Evolutionary conservation across 2,888 invertebrate genomes (phyloP).

Genomic region (Choreutis nemorana): DNA sequence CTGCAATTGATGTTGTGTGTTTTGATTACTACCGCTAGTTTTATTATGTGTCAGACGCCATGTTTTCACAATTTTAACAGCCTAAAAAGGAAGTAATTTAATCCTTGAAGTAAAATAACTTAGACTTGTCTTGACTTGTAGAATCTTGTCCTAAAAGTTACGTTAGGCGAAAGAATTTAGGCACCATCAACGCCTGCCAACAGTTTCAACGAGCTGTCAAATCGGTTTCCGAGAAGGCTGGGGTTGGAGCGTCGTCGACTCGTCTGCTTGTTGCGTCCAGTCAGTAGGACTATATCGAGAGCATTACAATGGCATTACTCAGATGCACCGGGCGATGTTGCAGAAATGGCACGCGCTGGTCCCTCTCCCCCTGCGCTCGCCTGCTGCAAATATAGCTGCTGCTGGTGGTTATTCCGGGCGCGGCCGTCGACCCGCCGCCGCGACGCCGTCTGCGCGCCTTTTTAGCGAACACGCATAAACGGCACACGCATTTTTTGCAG

Average conservation of each 20-base stretch:
- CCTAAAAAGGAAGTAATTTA: no score
- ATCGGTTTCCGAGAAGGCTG: background rate
- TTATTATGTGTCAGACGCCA: no score
- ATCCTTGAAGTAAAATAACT: no score
- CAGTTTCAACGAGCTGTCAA: no score
- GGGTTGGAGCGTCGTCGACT: constrained; percentile 29
- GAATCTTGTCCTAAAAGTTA: no score
- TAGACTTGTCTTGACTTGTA: no score
- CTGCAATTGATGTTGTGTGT: no score
- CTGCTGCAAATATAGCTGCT: constrained; percentile 63
- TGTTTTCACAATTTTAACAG: no score
- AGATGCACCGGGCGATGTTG: constrained; percentile 63
- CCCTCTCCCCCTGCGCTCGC: constrained; percentile 31
- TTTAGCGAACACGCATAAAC: constrained; percentile 56
- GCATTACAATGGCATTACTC: constrained; percentile 65
- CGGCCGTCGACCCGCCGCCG: constrained; percentile 64
- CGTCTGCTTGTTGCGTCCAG: constrained; percentile 43
- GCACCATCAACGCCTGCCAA: no score
- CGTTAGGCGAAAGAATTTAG: no score
- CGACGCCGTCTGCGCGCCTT: constrained; percentile 65
- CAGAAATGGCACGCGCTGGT: constrained; percentile 62
- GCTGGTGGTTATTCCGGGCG: constrained; percentile 61
- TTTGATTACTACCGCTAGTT: no score
- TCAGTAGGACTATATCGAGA: constrained; percentile 54
- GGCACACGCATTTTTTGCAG: constrained; percentile 54